Base-by-base conservation (phyloP, 2,797 vertebrate genomes). In the Podargus strigoides region DNA sequence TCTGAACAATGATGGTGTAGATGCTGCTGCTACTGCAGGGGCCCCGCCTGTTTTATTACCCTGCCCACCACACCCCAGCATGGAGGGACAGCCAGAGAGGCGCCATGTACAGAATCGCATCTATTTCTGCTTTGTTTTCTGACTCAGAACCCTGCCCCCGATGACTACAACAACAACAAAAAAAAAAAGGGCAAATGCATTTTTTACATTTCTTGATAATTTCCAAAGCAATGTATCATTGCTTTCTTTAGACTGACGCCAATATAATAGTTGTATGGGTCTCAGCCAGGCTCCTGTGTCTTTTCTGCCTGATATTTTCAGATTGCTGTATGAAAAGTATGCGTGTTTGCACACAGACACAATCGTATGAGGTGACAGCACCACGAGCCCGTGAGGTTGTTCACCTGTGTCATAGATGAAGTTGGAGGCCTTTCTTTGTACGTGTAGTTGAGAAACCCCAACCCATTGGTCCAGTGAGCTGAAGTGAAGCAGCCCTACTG, bases 181-280 rank as follows among this genome's bases (percentile, higher is more conserved):
- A 91, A 92, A 96, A 77, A 95, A 96, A 97, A 97, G 96, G 97
- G 96, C 96, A 97, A 97, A 97, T 97, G 96, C 97, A 97, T 97
- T 97, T 97, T 97, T 97, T 95, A 96, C 95, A 96, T 96, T 96
- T 96, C 93, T 97, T 97, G 95, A 95, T 97, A 95, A 97, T 97
- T 96, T 97, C 93, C 92, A 96, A 97, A 97, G 90, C 95, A 96
- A 97, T 94, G 89, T 97, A 95, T 91, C 89, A 84, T 97, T 97
- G 94, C 96, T 97, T 95, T 97, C 75, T 97, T 96, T 96, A 97
- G 92, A 94, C 96, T 97, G 94, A 96, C 73, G 89, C 94, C 97
- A 97, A 95, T 90, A 85, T 94, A 97, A 96, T 93, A 97, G 94
- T 90, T 96, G 83, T 96, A 97, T 89, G 89, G 81, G 92, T 96